phyloP scores from a whole-genome alignment of 2,797 vertebrate species.

The Pristis pectinata region DNA sequence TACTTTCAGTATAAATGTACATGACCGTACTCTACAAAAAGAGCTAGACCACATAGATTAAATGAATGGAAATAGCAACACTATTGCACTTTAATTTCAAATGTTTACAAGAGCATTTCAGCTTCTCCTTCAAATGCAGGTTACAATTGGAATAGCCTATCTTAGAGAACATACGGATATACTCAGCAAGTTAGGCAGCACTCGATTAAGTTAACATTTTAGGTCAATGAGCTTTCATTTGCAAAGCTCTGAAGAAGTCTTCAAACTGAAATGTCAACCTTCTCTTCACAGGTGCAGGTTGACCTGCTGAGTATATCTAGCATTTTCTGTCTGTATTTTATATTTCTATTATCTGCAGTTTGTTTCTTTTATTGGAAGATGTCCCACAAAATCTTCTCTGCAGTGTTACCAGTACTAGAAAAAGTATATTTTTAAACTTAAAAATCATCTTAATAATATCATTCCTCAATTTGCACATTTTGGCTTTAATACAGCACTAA shows the following conservation, averaged over 20 bases:
- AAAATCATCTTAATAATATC: neutral
- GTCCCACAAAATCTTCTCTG: neutral
- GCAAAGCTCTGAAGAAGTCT: too few species aligned
- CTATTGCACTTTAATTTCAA: neutral
- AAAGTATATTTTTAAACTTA: neutral
- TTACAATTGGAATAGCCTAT: neutral
- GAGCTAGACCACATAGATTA: neutral
- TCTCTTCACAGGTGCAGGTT: too few species aligned
- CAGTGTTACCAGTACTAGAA: neutral
- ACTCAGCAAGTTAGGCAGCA: too few species aligned
- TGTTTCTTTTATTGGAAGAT: neutral
- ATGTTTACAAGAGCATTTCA: neutral
- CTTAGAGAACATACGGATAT: too few species aligned
- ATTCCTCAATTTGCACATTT: neutral
- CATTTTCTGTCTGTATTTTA: too few species aligned
- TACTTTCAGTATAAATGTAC: neutral
- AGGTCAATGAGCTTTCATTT: too few species aligned
- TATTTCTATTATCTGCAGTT: too few species aligned
- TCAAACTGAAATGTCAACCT: too few species aligned
- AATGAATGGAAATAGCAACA: neutral
- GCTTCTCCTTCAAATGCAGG: neutral
- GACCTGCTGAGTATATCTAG: too few species aligned
- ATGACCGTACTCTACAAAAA: neutral
- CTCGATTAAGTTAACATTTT: too few species aligned
- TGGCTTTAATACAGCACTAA: neutral